phyloP scores from a whole-genome alignment of 2,888 invertebrate species.

The Ceraclea dissimilis region DNA sequence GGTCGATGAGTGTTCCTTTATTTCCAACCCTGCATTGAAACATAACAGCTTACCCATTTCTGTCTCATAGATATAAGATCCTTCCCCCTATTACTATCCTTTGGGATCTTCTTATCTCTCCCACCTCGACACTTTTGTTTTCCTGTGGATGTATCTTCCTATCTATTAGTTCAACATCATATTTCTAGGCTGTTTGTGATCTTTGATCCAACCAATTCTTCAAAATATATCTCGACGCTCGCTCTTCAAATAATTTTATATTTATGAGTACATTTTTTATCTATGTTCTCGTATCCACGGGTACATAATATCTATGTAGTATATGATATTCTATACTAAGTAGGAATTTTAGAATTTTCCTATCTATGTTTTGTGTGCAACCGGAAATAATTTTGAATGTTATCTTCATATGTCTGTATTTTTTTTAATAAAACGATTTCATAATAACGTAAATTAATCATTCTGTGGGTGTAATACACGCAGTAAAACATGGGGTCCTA shows the following conservation, averaged over 20 bases:
- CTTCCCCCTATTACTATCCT: not conserved
- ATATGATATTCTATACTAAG: too few species aligned
- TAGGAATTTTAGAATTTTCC: too few species aligned
- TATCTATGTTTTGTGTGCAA: too few species aligned
- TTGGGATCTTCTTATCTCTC: conserved; percentile 5
- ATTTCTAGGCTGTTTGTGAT: not conserved
- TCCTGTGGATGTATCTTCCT: conserved; percentile 4
- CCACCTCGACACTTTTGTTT: not conserved
- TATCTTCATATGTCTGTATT: too few species aligned
- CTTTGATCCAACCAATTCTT: conserved; percentile 1
- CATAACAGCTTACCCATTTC: not conserved
- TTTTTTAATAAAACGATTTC: too few species aligned
- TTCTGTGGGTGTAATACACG: not conserved
- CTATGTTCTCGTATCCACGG: too few species aligned
- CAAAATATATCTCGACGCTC: not conserved
- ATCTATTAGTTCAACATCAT: not conserved
- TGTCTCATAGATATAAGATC: not conserved
- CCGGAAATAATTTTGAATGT: too few species aligned
- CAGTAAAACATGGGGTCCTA: not conserved
- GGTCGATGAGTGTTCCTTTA: not conserved
- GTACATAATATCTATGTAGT: too few species aligned
- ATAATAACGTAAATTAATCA: too few species aligned
- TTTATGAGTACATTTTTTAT: too few species aligned
- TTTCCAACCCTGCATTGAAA: not conserved
- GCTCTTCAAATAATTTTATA: too few species aligned